phyloP scores from a whole-genome alignment of 2,888 invertebrate species.

The Cheilosia urbana region DNA sequence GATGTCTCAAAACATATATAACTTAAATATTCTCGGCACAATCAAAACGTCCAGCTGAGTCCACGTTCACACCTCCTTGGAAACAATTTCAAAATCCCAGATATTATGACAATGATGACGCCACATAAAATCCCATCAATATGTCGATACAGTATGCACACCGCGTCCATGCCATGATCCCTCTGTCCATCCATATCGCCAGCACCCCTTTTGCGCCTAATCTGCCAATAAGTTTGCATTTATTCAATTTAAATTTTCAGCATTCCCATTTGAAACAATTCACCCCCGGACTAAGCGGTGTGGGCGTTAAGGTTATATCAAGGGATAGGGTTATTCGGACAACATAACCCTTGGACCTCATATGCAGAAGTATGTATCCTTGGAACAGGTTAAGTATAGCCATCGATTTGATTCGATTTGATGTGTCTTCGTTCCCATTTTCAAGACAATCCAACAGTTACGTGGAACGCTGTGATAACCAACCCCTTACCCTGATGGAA shows the following conservation, averaged over 20 bases:
- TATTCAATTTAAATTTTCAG: slow-evolving; percentile 75
- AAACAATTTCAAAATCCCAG: slow-evolving; percentile 47
- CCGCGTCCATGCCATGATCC: slow-evolving; percentile 29
- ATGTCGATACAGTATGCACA: slow-evolving; percentile 56
- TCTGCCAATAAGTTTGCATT: slow-evolving; percentile 72
- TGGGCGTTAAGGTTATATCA: slow-evolving; percentile 18
- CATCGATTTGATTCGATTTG: slow-evolving; percentile 52
- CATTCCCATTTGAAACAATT: slow-evolving; percentile 59
- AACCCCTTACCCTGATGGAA: slow-evolving; percentile 22
- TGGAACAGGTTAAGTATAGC: slow-evolving; percentile 52
- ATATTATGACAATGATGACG: slow-evolving; percentile 71
- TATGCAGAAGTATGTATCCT: slow-evolving; percentile 11
- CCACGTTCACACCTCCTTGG: slow-evolving; percentile 63
- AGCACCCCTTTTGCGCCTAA: slow-evolving; percentile 51
- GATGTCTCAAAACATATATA: slow-evolving; percentile 41
- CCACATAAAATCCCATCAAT: slow-evolving; percentile 68
- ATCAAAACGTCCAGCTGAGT: slow-evolving; percentile 50
- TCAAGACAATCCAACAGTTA: slow-evolving; percentile 36
- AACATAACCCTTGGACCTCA: slow-evolving; percentile 42
- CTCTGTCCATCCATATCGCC: slow-evolving; percentile 50
- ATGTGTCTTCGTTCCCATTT: slow-evolving; percentile 43
- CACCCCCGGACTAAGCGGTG: not conserved
- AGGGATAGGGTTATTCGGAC: slow-evolving; percentile 51
- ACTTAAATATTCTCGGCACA: slow-evolving; percentile 55
- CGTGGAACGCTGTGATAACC: slow-evolving; percentile 48